A percentile compares a stretch with the other conserved stretches of the same genome.
Conservation (phyloP, 1,140 invertebrate genomes). For the Leptonema lineaticorne region DNA sequence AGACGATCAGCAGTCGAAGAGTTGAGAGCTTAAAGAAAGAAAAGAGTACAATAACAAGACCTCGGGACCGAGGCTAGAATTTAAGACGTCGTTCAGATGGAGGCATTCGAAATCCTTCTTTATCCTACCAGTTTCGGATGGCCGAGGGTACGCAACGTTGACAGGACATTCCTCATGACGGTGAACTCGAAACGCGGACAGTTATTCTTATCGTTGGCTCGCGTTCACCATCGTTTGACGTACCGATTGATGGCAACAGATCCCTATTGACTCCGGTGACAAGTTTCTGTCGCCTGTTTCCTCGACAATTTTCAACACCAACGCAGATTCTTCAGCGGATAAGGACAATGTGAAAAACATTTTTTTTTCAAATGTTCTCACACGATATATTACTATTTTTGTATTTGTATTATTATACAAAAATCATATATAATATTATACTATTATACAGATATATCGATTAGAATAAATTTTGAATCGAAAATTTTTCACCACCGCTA, state of each 20-base stretch:
- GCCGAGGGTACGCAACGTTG: background rate
- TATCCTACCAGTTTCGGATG: background rate
- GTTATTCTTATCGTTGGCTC: conserved; percentile 11
- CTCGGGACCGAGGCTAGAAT: background rate
- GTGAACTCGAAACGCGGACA: background rate
- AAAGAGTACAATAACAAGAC: conserved; percentile 2
- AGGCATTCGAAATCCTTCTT: conserved; percentile 14
- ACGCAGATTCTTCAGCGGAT: background rate
- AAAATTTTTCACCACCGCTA: too few species aligned
- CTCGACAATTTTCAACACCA: background rate
- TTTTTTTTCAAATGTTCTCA: background rate
- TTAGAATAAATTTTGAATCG: too few species aligned
- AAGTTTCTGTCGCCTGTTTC: too few species aligned
- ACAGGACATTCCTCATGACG: conserved; percentile 28
- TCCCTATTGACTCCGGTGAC: background rate
- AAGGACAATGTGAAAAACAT: background rate
- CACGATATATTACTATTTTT: too few species aligned
- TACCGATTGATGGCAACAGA: conserved; percentile 10
- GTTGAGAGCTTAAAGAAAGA: too few species aligned
- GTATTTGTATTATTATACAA: too few species aligned
- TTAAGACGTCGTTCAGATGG: conserved; percentile 9
- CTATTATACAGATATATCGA: too few species aligned
- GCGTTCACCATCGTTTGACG: background rate
- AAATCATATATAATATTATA: too few species aligned
- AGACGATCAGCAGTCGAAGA: background rate